Conservation (phyloP, 2,113 vertebrate species). For the Mirza zaza region DNA sequence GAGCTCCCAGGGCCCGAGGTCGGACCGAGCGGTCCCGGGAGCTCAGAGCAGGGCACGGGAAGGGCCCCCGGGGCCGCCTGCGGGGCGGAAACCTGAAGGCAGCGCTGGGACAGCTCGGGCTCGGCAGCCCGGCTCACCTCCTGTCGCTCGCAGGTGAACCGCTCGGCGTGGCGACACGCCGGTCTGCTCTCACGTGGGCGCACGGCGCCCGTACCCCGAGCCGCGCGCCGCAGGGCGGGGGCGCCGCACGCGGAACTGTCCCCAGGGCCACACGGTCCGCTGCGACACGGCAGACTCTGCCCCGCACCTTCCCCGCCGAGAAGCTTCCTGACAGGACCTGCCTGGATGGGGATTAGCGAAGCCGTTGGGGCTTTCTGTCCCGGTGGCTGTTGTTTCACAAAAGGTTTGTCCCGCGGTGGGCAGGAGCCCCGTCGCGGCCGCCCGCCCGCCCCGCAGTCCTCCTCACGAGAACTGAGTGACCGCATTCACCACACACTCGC, state of each 20-base stretch:
- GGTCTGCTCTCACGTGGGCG: neutral
- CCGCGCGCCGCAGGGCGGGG: too few relatives aligned
- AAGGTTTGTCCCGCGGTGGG: neutral
- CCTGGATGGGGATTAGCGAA: conserved; percentile 50
- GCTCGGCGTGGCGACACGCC: too few relatives aligned
- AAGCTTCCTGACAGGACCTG: conserved; percentile 53
- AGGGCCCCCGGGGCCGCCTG: conserved; percentile 32
- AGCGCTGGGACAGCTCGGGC: neutral
- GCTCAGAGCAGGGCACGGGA: conserved; percentile 45
- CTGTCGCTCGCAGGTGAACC: neutral
- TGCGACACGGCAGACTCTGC: neutral
- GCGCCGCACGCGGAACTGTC: neutral
- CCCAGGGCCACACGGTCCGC: neutral
- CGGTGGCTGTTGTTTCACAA: neutral
- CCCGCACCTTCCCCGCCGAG: neutral
- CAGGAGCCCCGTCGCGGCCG: neutral
- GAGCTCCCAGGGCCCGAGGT: conserved; percentile 78
- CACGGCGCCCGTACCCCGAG: too few relatives aligned
- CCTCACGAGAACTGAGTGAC: conserved; percentile 54
- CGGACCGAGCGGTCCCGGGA: conserved; percentile 69
- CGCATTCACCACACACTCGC: neutral
- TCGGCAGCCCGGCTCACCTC: conserved; percentile 61
- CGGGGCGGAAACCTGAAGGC: conserved; percentile 31
- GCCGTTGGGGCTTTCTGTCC: conserved; percentile 19
- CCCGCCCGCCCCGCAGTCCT: neutral